Conservation (phyloP, 2,888 invertebrate species). For the Proisotoma minuta region DNA sequence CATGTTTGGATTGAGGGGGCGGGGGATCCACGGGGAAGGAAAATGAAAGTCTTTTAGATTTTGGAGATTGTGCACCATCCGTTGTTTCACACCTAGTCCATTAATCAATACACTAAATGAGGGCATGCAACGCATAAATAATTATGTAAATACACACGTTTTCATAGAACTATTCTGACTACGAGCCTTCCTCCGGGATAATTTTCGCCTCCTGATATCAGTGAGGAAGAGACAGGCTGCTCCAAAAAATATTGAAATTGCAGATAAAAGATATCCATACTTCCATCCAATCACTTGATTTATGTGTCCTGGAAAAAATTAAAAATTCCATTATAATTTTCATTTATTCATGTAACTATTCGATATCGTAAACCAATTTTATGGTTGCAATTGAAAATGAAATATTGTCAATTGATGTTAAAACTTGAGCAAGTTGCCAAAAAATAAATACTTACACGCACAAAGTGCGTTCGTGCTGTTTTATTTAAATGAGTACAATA, state of each 20-base stretch:
- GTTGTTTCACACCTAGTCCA: conserved; percentile 45
- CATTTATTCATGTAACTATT: too few species aligned
- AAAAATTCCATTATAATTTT: neutral
- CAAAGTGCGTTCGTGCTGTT: too few species aligned
- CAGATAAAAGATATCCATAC: conserved; percentile 77
- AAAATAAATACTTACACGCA: too few species aligned
- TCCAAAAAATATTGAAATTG: conserved; percentile 70
- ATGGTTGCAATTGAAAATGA: too few species aligned
- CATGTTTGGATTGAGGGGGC: conserved; percentile 36
- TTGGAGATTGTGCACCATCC: conserved; percentile 54
- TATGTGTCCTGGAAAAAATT: conserved; percentile 63
- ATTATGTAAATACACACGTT: too few species aligned
- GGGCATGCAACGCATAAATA: too few species aligned
- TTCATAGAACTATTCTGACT: conserved; percentile 39
- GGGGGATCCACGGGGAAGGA: conserved; percentile 43
- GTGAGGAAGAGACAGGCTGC: conserved; percentile 73
- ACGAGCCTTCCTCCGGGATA: conserved; percentile 35
- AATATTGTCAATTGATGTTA: too few species aligned
- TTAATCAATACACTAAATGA: too few species aligned
- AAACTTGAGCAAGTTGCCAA: too few species aligned
- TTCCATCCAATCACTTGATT: conserved; percentile 68
- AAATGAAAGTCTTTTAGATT: conserved; percentile 52
- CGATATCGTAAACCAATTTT: too few species aligned
- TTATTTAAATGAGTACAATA: too few species aligned
- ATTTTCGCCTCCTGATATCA: conserved; percentile 66